These are phyloP conservation scores for Leuciscus idus DNA, from an alignment of 2,113 vertebrate species.

Conservation along the genomic window DNA sequence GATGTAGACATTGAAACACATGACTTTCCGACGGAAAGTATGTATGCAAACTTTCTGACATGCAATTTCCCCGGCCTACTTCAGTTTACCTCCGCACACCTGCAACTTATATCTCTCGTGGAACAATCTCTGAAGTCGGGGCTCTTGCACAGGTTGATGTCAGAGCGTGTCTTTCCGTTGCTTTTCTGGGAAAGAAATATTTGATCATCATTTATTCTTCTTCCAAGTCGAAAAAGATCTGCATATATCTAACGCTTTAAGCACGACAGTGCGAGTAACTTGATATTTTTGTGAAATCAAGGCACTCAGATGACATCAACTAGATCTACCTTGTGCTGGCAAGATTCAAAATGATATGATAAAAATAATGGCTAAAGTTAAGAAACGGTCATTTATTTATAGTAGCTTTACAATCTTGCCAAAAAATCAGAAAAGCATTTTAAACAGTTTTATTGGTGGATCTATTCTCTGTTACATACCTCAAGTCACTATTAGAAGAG, in stretches of 20 bases:
- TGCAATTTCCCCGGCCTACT: slow-evolving; percentile 6
- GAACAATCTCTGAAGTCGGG: slow-evolving; percentile 51
- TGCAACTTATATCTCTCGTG: slow-evolving; percentile 42
- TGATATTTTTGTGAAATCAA: not conserved
- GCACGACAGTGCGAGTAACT: not conserved
- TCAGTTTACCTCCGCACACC: slow-evolving; percentile 51
- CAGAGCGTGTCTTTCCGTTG: not conserved
- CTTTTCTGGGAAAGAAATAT: not conserved
- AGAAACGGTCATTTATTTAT: not conserved
- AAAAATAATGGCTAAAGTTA: not conserved
- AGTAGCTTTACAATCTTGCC: not conserved
- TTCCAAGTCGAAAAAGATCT: not conserved
- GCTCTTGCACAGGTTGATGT: not conserved
- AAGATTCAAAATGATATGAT: not conserved
- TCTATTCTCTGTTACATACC: not conserved
- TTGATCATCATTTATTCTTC: not conserved
- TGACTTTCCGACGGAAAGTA: slow-evolving; percentile 16
- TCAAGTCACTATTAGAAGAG: not conserved
- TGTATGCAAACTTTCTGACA: slow-evolving; percentile 36
- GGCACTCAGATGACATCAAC: not conserved
- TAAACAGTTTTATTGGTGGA: not conserved
- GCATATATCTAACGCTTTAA: not conserved
- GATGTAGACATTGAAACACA: not conserved
- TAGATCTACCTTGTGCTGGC: not conserved
- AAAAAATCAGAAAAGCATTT: not conserved